phyloP scores from a whole-genome alignment of 2,113 vertebrate genomes.

The Cynopterus brachyotis region DNA sequence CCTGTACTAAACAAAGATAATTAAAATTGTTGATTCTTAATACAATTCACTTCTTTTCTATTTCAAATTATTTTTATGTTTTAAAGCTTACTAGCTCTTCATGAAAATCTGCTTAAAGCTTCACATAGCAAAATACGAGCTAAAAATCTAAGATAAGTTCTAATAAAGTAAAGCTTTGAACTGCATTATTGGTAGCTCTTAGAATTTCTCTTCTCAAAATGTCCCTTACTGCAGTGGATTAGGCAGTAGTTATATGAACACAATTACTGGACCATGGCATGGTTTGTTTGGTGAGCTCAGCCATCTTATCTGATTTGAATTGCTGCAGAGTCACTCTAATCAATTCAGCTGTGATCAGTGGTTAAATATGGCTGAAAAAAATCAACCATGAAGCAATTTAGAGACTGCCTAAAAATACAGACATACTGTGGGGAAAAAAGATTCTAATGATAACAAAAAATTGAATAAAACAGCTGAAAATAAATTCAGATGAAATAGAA shows the following conservation, averaged over 20 bases:
- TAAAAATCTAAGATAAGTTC: not conserved
- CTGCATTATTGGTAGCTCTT: not conserved
- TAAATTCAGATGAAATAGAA: conserved; percentile 10
- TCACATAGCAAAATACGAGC: not conserved
- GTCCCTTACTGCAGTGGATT: not conserved
- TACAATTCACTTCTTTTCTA: not conserved
- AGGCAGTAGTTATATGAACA: not conserved
- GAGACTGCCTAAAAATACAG: conserved; percentile 45
- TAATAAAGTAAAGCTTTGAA: conserved; percentile 5
- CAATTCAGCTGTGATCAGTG: conserved; percentile 34
- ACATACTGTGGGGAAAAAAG: conserved; percentile 7
- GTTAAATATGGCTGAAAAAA: conserved; percentile 52
- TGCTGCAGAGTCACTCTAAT: conserved; percentile 24
- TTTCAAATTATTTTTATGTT: not conserved
- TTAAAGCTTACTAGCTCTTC: not conserved
- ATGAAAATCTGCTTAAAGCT: not conserved
- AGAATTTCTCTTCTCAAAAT: not conserved
- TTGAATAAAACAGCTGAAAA: conserved; percentile 31
- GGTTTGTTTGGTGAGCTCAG: conserved; percentile 37
- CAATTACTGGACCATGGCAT: not conserved
- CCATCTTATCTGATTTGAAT: conserved; percentile 52
- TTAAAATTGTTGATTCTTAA: not conserved
- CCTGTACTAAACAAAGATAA: not conserved
- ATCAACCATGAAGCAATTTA: conserved; percentile 50
- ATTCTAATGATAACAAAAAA: conserved; percentile 38